These are phyloP conservation scores for Lagocephalus sceleratus DNA, from an alignment of 2,797 vertebrate species.

Conservation along the genomic window DNA sequence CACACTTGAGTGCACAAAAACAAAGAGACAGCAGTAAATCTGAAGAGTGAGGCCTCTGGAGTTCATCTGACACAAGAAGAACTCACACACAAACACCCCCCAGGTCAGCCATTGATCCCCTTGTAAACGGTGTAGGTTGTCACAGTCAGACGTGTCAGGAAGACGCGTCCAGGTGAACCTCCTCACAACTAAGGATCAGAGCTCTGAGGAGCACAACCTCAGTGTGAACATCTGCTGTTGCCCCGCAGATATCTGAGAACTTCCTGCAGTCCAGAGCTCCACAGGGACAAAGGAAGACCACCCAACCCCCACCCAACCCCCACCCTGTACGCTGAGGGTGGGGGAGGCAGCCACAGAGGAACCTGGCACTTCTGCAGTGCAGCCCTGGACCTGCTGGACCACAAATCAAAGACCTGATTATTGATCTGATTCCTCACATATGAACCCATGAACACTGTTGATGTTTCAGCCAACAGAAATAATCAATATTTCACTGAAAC, in stretches of 20 bases:
- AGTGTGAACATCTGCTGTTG: slow-evolving; percentile 29
- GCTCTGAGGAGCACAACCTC: neutral
- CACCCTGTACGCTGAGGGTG: neutral
- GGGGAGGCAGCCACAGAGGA: neutral
- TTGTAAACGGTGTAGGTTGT: neutral
- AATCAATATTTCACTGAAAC: no score
- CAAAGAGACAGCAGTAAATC: neutral
- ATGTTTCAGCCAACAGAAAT: no score
- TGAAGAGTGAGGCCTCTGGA: slow-evolving; percentile 1
- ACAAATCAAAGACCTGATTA: no score
- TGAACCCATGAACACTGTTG: no score
- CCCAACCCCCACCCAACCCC: slow-evolving; percentile 10
- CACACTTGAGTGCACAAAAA: neutral
- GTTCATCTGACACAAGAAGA: neutral
- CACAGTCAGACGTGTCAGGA: no score
- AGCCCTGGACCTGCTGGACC: neutral
- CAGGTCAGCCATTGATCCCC: neutral
- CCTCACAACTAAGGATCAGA: no score
- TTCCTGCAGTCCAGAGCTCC: slow-evolving; percentile 42
- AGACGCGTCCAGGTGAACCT: no score
- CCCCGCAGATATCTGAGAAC: slow-evolving; percentile 51
- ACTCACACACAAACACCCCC: neutral
- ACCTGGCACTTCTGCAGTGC: no score
- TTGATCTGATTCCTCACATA: no score
- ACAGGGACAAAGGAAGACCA: slow-evolving; percentile 43